Conservation (phyloP, 2,888 invertebrate genomes). For the Ceriagrion tenellum region DNA sequence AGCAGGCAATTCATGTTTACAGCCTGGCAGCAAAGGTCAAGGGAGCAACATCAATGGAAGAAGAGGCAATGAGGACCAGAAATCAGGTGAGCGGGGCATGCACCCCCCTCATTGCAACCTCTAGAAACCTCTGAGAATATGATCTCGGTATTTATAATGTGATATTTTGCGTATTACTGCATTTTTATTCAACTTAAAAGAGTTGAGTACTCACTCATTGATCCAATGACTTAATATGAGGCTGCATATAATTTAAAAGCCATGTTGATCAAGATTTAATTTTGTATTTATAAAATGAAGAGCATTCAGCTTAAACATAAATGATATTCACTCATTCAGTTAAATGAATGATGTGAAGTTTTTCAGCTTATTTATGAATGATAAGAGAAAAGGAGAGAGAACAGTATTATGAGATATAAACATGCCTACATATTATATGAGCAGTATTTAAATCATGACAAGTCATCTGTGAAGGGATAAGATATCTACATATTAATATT, state of each 20-base stretch:
- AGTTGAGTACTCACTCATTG: neutral
- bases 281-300: neutral
- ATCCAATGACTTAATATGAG: neutral
- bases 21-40: conserved; percentile 47
- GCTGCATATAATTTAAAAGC: neutral
- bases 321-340: neutral
- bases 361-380: neutral
- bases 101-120: conserved; percentile 57
- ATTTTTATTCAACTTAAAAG: neutral
- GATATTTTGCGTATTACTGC: neutral
- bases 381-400: neutral
- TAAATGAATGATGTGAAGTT: neutral
- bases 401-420: neutral
- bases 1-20: conserved; percentile 37
- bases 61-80: conserved; percentile 56
- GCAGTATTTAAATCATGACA: neutral
- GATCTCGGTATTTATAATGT: neutral
- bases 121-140: conserved; percentile 14
- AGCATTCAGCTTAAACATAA: neutral
- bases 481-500: neutral
- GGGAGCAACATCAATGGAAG: conserved; percentile 54
- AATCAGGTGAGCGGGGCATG: conserved; percentile 64
- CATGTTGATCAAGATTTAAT: neutral
- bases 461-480: neutral
- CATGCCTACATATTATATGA: neutral